These are phyloP conservation scores for Microtus pennsylvanicus DNA, from an alignment of 2,113 vertebrate species.

Conservation along the genomic window DNA sequence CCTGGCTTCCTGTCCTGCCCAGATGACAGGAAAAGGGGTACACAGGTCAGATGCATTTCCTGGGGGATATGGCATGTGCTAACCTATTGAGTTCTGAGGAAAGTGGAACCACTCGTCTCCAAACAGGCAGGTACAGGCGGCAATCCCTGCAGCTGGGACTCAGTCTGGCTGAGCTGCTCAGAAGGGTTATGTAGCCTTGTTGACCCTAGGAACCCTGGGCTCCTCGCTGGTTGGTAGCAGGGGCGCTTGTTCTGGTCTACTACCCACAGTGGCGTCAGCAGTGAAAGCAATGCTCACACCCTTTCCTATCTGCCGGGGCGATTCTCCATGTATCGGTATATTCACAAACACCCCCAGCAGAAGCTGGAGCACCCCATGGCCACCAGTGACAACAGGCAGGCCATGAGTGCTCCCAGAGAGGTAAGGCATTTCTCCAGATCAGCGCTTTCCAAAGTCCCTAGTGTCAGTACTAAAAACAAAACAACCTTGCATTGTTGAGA, in stretches of 20 bases:
- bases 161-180: neutral
- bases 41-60: neutral
- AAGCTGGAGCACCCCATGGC: neutral
- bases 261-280: rapidly evolving
- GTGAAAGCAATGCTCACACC: neutral
- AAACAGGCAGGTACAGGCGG: neutral
- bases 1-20: neutral
- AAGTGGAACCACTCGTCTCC: neutral
- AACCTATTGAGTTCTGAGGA: neutral
- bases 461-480: neutral
- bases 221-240: neutral
- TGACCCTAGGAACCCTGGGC: no score
- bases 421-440: rapidly evolving
- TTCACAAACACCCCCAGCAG: no score
- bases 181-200: neutral
- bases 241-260: neutral
- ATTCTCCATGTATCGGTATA: neutral
- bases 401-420: neutral
- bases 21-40: neutral
- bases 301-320: neutral
- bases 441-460: neutral
- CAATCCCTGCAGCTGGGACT: neutral
- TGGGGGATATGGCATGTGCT: neutral
- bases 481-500: neutral
- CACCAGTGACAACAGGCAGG: neutral